phyloP scores from a whole-genome alignment of 2,888 invertebrate species.

The Pyrgus malvae region DNA sequence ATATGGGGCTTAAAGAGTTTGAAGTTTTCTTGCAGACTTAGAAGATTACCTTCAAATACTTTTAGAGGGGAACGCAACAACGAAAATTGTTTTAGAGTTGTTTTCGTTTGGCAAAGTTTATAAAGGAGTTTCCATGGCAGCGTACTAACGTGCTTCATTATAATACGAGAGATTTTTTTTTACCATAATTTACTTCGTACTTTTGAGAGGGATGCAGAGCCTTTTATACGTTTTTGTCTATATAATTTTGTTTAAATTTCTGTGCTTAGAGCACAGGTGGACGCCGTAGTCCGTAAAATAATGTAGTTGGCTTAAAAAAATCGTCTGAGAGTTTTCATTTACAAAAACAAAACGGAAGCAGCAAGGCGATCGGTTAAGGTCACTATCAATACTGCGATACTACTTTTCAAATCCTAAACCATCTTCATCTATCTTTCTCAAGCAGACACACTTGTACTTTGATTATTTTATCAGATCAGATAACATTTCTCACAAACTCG shows the following conservation, averaged over 20 bases:
- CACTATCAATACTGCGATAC: too few species aligned
- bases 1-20: constrained; percentile 68
- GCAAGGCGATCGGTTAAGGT: too few species aligned
- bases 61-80: constrained; percentile 51
- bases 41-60: constrained; percentile 71
- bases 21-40: constrained; percentile 67
- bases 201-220: too few species aligned
- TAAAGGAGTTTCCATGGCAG: constrained; percentile 28
- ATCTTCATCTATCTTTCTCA: not conserved
- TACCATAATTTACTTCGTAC: not conserved
- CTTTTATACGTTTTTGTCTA: too few species aligned
- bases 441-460: not conserved
- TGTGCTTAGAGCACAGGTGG: too few species aligned
- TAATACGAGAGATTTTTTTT: constrained; percentile 8
- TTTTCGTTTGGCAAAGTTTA: constrained; percentile 46
- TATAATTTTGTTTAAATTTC: too few species aligned
- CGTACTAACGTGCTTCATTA: constrained; percentile 12
- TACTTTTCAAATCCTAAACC: not conserved
- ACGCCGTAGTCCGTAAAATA: too few species aligned
- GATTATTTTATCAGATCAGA: too few species aligned
- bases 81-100: constrained; percentile 56
- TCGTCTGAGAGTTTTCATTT: too few species aligned
- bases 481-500: too few species aligned
- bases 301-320: too few species aligned
- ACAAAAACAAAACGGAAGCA: too few species aligned